Evolutionary conservation across 2,113 vertebrate genomes (phyloP), one percentile per base, ranked within the genome.

Genomic region (Eurystomus gularis): DNA sequence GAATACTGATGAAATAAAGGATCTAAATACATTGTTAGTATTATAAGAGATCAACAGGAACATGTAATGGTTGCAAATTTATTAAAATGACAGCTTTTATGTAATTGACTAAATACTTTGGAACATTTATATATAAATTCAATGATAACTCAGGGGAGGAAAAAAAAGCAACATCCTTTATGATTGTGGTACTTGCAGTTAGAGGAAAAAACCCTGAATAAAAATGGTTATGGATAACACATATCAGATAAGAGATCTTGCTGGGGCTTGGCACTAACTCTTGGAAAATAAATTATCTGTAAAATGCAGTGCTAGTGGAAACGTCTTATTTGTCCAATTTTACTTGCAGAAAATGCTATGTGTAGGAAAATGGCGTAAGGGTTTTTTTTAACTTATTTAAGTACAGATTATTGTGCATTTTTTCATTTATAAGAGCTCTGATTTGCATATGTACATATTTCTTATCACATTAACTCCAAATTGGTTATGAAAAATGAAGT

Each of bases 291-390:
- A 72, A 68, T 91, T 79, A 70, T 64, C 58, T 83, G 62, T 91
- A 91, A 97, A 96, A 85, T 21, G 58, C 52, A 37, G 80, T 46
- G 49, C 33, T 65, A 55, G 14, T n/a, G 66, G 35, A 79, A 64
- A 10, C 10, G 68, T 70, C 58, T 88, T 94, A 37, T 85, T 95
- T 85, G 69, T 94, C 60, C 88, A 93, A 90, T 96, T 93, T 90
- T 88, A 81, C 25, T 85, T 58, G 17, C 69, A 86, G 52, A 77
- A 92, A 72, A 94, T 61, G 68, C 26, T 78, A 49, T 58, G 37
- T 65, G 83, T 61, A 95, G 62, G 69, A 70, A 73, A 95, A 70
- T 25, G 75, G 28, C 23, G 21, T 54, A 58, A 24, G 18, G 18
- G 75, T 31, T 6, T 0, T 4, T 60, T 92, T 70, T 82, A 71